Evolutionary conservation across 2,113 vertebrate species (phyloP).

Genomic region (Globicephala melas): DNA sequence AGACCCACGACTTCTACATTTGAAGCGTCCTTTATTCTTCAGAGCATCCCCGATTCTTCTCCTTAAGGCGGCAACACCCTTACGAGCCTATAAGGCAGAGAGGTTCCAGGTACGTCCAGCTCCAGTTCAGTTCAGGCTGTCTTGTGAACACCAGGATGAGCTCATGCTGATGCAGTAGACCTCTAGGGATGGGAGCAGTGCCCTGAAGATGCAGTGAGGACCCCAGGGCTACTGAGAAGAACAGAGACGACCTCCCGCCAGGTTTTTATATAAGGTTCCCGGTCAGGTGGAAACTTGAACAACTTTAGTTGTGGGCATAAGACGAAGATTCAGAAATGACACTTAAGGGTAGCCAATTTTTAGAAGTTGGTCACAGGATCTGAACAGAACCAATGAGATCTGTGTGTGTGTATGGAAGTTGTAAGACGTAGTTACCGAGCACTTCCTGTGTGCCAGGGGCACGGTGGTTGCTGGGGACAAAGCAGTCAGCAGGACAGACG

Average conservation of each 20-base stretch:
- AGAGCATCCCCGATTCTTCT: neutral
- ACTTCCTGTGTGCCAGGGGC: neutral
- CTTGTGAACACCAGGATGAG: neutral
- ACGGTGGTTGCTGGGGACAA: neutral
- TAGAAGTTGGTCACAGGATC: neutral
- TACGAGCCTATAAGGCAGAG: neutral
- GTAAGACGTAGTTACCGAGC: neutral
- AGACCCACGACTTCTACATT: neutral
- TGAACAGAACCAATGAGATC: neutral
- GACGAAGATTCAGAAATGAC: neutral
- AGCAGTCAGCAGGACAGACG: neutral
- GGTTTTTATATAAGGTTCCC: neutral
- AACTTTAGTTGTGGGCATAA: neutral
- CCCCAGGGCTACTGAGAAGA: rapidly evolving
- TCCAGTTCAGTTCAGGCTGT: neutral
- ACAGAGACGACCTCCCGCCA: neutral
- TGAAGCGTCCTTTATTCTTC: neutral
- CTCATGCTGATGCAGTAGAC: too few species aligned
- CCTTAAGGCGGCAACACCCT: neutral
- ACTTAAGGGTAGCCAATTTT: neutral
- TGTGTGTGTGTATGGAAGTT: neutral
- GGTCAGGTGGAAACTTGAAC: neutral
- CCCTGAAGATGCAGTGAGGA: neutral
- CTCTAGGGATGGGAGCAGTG: neutral
- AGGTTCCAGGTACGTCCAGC: neutral